phyloP scores from a whole-genome alignment of 2,888 invertebrate genomes.

The Athetis lepigone region DNA sequence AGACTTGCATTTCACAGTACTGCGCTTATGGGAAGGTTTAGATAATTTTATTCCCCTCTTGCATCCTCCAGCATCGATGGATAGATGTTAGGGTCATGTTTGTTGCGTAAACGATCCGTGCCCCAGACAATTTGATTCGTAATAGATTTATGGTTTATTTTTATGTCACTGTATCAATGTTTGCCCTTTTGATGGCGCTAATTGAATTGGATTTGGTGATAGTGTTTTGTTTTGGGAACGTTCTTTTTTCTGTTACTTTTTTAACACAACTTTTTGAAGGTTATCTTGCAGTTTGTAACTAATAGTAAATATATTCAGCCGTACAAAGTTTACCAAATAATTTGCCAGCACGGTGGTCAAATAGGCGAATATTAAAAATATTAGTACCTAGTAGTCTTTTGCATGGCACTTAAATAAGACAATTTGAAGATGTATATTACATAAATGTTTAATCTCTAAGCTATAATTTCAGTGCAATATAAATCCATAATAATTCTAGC shows the following conservation, averaged over 20 bases:
- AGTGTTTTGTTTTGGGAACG: neutral
- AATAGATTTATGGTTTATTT: conserved; percentile 82
- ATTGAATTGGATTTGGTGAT: conserved; percentile 50
- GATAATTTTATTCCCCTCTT: conserved; percentile 87
- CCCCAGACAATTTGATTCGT: conserved; percentile 82
- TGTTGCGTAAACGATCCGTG: conserved; percentile 84
- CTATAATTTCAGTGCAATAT: neutral
- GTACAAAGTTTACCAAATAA: too few relatives aligned
- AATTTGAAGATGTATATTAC: too few relatives aligned
- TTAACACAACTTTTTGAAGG: too few relatives aligned
- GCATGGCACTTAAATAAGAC: too few relatives aligned
- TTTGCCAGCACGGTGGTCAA: too few relatives aligned
- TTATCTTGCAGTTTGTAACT: too few relatives aligned
- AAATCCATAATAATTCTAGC: neutral
- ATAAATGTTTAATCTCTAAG: neutral
- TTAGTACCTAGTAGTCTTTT: too few relatives aligned
- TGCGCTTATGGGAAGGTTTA: conserved; percentile 74
- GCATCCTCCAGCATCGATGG: conserved; percentile 72
- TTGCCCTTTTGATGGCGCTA: conserved; percentile 60
- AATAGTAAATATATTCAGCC: too few relatives aligned
- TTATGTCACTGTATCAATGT: conserved; percentile 74
- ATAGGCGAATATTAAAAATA: too few relatives aligned
- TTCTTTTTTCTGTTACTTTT: neutral
- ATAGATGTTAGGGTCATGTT: conserved; percentile 80
- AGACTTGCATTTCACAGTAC: conserved; percentile 74